A percentile compares a stretch with the other conserved stretches of the same genome.
Conservation (phyloP, 2,113 vertebrate species). For the Istiophorus platypterus region DNA sequence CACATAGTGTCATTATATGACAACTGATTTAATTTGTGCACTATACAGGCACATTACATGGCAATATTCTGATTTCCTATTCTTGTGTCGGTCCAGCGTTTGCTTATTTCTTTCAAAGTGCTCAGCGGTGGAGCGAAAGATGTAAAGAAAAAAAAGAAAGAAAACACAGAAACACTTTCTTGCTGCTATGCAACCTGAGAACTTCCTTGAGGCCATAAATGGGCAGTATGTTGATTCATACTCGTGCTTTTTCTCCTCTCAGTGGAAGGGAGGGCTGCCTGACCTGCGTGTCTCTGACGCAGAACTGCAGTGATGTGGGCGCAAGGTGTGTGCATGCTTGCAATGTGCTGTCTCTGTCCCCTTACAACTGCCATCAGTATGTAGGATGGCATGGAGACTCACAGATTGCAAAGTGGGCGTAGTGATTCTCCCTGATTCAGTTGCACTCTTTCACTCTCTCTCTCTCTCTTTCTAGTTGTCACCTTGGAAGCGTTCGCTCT, state of each 20-base stretch:
- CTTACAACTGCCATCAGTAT: constrained; percentile 61
- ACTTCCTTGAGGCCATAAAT: constrained; percentile 79
- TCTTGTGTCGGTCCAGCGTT: not conserved
- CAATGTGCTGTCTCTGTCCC: constrained; percentile 65
- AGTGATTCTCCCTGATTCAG: constrained; percentile 73
- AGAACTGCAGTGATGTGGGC: constrained; percentile 78
- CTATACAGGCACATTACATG: not conserved
- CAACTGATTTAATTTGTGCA: constrained; percentile 22
- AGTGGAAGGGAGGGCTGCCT: constrained; percentile 67
- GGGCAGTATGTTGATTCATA: constrained; percentile 80
- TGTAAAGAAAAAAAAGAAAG: constrained; percentile 10
- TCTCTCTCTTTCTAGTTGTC: constrained; percentile 35
- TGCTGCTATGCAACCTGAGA: constrained; percentile 77
- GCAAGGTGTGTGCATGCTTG: constrained; percentile 70
- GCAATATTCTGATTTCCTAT: constrained; percentile 12
- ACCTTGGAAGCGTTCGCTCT: constrained; percentile 7
- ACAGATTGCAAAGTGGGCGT: constrained; percentile 83
- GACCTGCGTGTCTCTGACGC: constrained; percentile 81
- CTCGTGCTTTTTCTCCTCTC: constrained; percentile 50
- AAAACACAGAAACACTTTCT: constrained; percentile 22
- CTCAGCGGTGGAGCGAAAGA: constrained; percentile 25
- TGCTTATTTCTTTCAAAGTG: constrained; percentile 38
- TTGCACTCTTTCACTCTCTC: constrained; percentile 22
- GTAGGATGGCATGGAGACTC: constrained; percentile 70
- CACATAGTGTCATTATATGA: constrained; percentile 8